These are phyloP conservation scores for Tetragonula clypearis DNA, from an alignment of 1,140 invertebrate genomes.

Conservation along the genomic window DNA sequence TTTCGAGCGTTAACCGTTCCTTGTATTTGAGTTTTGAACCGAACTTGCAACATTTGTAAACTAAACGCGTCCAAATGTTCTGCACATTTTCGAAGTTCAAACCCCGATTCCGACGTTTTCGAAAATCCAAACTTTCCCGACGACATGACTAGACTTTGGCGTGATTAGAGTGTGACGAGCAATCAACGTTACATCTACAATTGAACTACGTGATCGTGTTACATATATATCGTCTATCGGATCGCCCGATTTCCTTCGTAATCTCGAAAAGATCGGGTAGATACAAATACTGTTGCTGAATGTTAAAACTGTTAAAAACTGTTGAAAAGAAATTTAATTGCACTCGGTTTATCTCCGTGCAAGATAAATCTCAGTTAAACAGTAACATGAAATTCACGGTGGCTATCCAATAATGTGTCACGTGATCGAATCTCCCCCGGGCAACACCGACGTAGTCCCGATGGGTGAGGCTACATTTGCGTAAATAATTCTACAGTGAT, in stretches of 20 bases:
- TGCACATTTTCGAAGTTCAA: background rate
- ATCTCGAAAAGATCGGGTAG: background rate
- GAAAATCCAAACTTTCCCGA: background rate
- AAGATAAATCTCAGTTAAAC: slow-evolving; percentile 8
- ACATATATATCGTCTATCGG: no score
- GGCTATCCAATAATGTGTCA: slow-evolving; percentile 32
- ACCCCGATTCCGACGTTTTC: background rate
- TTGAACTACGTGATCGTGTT: background rate
- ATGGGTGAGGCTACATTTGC: slow-evolving; percentile 18
- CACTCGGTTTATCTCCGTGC: no score
- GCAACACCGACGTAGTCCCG: background rate
- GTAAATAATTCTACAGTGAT: slow-evolving; percentile 47
- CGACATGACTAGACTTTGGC: background rate
- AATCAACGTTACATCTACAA: background rate
- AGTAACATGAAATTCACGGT: background rate
- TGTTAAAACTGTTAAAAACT: background rate
- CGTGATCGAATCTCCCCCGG: slow-evolving; percentile 30
- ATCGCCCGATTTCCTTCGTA: background rate
- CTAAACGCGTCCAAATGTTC: background rate
- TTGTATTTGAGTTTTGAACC: background rate
- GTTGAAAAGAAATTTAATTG: background rate
- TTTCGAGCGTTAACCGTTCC: no score
- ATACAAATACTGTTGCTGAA: background rate
- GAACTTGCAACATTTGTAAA: background rate
- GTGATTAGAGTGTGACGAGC: background rate